Evolutionary conservation across 2,113 vertebrate species (phyloP).

Genomic region (Gallinago undulata): DNA sequence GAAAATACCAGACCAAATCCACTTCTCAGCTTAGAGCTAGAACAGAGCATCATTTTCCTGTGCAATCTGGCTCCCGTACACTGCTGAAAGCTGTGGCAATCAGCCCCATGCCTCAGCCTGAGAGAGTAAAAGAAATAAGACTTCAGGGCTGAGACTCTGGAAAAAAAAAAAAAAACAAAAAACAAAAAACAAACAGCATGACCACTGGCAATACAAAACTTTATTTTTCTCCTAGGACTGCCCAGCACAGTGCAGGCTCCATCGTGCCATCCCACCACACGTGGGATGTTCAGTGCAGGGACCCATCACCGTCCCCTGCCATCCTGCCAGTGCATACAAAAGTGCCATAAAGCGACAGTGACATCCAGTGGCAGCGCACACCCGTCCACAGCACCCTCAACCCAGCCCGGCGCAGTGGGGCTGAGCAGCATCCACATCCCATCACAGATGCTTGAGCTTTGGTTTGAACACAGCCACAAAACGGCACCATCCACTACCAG

Average conservation of each 20-base stretch:
- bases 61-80: neutral
- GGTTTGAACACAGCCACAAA: rapidly evolving
- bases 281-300: rapidly evolving
- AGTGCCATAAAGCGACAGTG: constrained; percentile 19
- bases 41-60: neutral
- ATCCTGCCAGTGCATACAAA: rapidly evolving
- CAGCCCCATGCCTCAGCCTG: rapidly evolving
- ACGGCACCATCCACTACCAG: rapidly evolving
- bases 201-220: rapidly evolving
- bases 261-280: neutral
- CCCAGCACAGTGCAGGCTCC: rapidly evolving
- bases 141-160: neutral
- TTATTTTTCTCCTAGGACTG: rapidly evolving
- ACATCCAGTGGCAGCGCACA: neutral
- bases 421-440: neutral
- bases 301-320: neutral
- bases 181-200: neutral
- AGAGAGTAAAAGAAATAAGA: neutral
- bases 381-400: rapidly evolving
- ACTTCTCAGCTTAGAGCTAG: neutral
- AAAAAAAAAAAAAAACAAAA: neutral
- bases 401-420: neutral
- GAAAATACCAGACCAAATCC: neutral
- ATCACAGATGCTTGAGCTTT: rapidly evolving
- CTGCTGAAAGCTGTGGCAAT: neutral